Conservation (phyloP, 2,113 vertebrate species). For the Eidolon helvum region DNA sequence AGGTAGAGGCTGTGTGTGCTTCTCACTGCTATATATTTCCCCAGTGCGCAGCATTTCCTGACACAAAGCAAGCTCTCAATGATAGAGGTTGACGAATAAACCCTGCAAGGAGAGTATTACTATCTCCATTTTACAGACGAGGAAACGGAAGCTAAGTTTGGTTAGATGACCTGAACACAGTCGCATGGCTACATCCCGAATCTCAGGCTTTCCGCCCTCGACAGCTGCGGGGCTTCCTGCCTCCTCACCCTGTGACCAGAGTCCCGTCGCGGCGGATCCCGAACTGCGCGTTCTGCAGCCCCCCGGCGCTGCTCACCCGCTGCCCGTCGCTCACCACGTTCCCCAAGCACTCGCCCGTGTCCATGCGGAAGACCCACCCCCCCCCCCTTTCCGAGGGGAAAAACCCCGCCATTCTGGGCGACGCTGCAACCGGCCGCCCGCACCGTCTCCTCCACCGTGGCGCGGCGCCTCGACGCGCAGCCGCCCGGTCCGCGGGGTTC, state of each 20-base stretch:
- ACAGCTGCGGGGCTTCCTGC: not conserved
- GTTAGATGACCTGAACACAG: not conserved
- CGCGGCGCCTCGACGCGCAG: slow-evolving; percentile 79
- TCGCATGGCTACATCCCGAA: not conserved
- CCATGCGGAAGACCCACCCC: slow-evolving; percentile 89
- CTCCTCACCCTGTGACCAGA: slow-evolving; percentile 94
- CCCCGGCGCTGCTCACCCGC: slow-evolving; percentile 85
- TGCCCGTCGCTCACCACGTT: slow-evolving; percentile 91
- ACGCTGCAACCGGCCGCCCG: slow-evolving; percentile 83
- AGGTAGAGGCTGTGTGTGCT: not conserved
- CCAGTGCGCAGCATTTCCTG: too few species aligned
- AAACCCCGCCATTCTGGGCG: slow-evolving; percentile 94
- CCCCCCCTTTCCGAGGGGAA: too few species aligned
- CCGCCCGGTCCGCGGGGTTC: slow-evolving; percentile 89
- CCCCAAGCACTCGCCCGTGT: slow-evolving; percentile 84
- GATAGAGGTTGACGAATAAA: not conserved
- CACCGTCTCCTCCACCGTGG: slow-evolving; percentile 86
- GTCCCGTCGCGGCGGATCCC: slow-evolving; percentile 94
- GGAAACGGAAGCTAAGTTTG: not conserved
- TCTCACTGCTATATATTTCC: not conserved
- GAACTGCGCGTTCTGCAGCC: slow-evolving; percentile 95
- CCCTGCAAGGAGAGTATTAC: not conserved
- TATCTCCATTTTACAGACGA: not conserved
- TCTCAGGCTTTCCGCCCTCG: not conserved
- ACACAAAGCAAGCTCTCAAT: not conserved